A percentile compares a stretch with the other conserved stretches of the same genome.
phyloP scores from a whole-genome alignment of 1,140 invertebrate genomes.

The Drosophila sp. region DNA sequence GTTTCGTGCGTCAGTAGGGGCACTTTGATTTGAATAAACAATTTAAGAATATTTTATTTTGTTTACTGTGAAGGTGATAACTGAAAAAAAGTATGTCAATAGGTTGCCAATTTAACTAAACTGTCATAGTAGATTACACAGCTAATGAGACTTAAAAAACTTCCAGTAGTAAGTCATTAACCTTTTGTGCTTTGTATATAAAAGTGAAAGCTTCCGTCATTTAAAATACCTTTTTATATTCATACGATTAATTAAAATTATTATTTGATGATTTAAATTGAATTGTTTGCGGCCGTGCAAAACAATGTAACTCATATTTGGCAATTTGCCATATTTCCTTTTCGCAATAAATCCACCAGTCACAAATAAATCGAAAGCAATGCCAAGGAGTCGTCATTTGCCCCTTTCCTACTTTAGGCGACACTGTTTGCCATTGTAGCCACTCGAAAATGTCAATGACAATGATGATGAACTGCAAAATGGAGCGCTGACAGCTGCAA shows the following conservation, averaged over 20 bases:
- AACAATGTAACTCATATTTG: not conserved
- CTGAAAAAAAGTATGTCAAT: too few relatives aligned
- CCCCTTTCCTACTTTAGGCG: conserved; percentile 2
- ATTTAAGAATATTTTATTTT: too few relatives aligned
- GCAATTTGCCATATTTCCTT: conserved; percentile 32
- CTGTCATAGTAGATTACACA: too few relatives aligned
- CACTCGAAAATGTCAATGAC: conserved; percentile 80
- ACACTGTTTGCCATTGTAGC: conserved; percentile 71
- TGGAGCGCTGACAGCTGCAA: conserved; percentile 79
- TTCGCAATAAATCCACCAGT: conserved; percentile 49
- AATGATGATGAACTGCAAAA: conserved; percentile 81
- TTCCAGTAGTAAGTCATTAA: too few relatives aligned
- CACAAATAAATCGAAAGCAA: conserved; percentile 73
- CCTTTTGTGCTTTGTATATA: too few relatives aligned
- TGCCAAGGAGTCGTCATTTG: conserved; percentile 49
- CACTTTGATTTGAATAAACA: not conserved
- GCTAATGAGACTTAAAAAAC: too few relatives aligned
- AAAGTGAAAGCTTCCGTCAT: too few relatives aligned
- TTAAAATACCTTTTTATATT: too few relatives aligned
- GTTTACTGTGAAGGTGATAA: too few relatives aligned
- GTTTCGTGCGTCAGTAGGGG: not conserved
- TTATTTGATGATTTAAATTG: not conserved
- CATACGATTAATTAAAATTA: too few relatives aligned
- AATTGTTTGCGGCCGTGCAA: not conserved
- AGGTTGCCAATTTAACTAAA: too few relatives aligned